Evolutionary conservation across 2,797 vertebrate genomes (phyloP).

Genomic region (Squalus acanthias): DNA sequence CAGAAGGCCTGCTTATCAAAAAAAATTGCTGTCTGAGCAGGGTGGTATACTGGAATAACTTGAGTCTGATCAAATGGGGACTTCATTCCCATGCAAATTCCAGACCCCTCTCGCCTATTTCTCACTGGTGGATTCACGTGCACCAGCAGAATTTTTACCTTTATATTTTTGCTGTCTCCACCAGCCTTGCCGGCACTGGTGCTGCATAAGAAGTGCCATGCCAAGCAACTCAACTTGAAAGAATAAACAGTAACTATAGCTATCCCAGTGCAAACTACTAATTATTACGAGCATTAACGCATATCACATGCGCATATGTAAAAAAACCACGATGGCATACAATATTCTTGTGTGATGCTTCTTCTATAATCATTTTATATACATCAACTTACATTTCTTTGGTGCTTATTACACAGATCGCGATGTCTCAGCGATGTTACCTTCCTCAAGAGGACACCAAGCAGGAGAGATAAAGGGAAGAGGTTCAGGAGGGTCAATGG

Average conservation of each 20-base stretch:
- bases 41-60: background rate
- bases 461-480: constrained; percentile 10
- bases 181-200: background rate
- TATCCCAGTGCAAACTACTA: too few species aligned
- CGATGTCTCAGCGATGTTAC: background rate
- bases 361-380: background rate
- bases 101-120: background rate
- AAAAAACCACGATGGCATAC: background rate
- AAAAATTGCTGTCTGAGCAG: background rate
- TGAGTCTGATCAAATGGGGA: background rate
- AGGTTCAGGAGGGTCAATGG: background rate
- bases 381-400: background rate
- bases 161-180: background rate
- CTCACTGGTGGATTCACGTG: background rate
- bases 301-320: background rate
- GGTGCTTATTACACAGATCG: background rate
- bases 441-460: constrained; percentile 1
- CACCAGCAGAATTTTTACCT: background rate
- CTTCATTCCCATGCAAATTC: background rate
- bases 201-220: background rate
- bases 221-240: background rate
- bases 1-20: background rate
- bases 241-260: background rate
- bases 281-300: background rate
- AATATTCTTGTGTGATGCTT: background rate